phyloP scores from a whole-genome alignment of 2,797 vertebrate genomes.

The Tolypeutes matacus region DNA sequence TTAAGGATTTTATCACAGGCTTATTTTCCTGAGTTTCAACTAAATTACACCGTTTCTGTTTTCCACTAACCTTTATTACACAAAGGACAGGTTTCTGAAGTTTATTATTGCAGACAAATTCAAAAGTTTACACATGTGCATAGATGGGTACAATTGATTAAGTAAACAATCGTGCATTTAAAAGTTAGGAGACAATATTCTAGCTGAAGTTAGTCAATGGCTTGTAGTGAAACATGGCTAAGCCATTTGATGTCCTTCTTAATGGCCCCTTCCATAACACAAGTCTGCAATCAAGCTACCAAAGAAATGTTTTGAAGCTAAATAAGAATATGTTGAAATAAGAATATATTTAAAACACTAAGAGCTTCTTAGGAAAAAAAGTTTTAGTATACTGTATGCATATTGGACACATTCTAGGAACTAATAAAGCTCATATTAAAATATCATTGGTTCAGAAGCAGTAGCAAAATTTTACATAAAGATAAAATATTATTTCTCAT shows the following conservation, averaged over 20 bases:
- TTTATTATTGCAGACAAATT: not conserved
- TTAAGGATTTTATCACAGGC: not conserved
- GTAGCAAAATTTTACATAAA: slow-evolving; percentile 59
- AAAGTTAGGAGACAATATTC: slow-evolving; percentile 5
- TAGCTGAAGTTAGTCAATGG: not conserved
- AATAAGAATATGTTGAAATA: slow-evolving; percentile 11
- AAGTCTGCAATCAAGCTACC: not conserved
- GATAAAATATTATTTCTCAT: slow-evolving; percentile 77
- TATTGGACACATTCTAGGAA: not conserved
- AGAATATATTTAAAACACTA: not conserved
- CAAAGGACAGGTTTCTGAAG: slow-evolving; percentile 27
- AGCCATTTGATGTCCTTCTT: not conserved
- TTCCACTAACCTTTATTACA: not conserved
- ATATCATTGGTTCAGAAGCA: not conserved
- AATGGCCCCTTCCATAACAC: not conserved
- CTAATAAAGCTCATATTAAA: not conserved
- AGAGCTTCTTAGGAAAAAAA: not conserved
- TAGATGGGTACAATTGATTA: not conserved
- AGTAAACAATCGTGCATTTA: not conserved
- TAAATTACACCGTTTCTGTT: not conserved
- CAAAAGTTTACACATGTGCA: slow-evolving; percentile 22
- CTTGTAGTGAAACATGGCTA: not conserved
- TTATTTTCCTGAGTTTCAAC: slow-evolving; percentile 56
- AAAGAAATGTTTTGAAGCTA: slow-evolving; percentile 46
- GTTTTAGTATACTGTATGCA: not conserved